Conservation (phyloP, 2,113 vertebrate genomes). For the Dolichallabes microphthalmus region DNA sequence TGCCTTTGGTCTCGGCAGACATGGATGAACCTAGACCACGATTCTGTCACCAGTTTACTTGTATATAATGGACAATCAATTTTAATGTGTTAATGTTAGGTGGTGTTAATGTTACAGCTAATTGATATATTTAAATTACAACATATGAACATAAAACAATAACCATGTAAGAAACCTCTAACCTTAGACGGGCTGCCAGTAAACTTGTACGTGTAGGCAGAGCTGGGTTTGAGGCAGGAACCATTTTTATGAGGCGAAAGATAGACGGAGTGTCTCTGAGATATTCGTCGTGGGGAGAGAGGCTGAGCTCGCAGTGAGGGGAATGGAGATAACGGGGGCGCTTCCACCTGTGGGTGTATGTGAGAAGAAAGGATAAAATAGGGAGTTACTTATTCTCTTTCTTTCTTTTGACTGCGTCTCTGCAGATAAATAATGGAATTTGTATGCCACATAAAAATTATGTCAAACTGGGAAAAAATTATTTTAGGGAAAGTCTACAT, state of each 20-base stretch:
- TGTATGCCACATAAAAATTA: not conserved
- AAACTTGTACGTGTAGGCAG: constrained; percentile 84
- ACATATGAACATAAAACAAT: not conserved
- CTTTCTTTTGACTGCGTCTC: not conserved
- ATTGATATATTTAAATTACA: too few species aligned
- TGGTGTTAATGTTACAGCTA: too few species aligned
- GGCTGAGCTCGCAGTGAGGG: constrained; percentile 83
- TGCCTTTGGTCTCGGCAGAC: too few species aligned
- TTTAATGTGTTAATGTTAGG: too few species aligned
- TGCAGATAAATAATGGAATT: not conserved
- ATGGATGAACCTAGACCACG: too few species aligned
- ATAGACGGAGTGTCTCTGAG: constrained; percentile 87
- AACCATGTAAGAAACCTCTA: constrained; percentile 10
- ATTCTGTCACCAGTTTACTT: too few species aligned
- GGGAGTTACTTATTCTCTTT: not conserved
- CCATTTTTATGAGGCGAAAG: constrained; percentile 90
- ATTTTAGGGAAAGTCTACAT: constrained; percentile 30
- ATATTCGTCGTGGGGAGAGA: constrained; percentile 87
- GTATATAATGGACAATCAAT: too few species aligned
- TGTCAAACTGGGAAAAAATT: not conserved
- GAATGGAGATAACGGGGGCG: constrained; percentile 87
- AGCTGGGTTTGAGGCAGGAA: constrained; percentile 73
- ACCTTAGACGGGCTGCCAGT: constrained; percentile 93
- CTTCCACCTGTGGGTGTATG: constrained; percentile 76
- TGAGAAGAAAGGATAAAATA: not conserved